These are phyloP conservation scores for Pocillopora damicornis DNA, from an alignment of 64 coral and sea anemone genomes.

Conservation along the genomic window DNA sequence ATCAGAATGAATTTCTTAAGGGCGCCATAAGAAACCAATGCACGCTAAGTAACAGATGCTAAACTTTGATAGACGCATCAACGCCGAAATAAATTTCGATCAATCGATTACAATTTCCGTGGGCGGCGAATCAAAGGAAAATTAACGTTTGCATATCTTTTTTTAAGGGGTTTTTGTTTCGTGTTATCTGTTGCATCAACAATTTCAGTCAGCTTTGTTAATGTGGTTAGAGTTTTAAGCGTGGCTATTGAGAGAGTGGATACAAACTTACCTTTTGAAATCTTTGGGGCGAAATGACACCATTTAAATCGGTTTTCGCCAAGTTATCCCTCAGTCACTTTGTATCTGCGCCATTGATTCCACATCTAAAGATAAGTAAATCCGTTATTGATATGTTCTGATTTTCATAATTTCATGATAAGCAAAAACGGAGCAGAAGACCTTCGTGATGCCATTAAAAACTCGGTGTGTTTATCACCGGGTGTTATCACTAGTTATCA, in stretches of 20 bases:
- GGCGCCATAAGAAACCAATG: background rate
- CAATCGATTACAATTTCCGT: background rate
- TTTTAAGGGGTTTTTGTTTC: too few relatives aligned
- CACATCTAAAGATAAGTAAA: background rate
- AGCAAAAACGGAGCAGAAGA: background rate
- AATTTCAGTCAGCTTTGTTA: too few relatives aligned
- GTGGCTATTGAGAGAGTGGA: too few relatives aligned
- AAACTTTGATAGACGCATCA: background rate
- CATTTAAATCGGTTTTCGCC: too few relatives aligned
- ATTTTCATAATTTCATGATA: background rate
- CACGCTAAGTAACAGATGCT: background rate
- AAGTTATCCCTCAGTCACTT: too few relatives aligned
- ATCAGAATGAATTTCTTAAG: background rate
- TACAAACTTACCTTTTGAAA: too few relatives aligned
- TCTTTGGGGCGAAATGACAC: too few relatives aligned
- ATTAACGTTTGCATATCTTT: background rate
- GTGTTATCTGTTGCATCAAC: too few relatives aligned
- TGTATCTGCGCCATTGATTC: too few relatives aligned
- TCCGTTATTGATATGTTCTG: background rate
- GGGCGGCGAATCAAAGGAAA: background rate
- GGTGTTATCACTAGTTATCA: constrained; percentile 12
- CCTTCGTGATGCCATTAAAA: background rate
- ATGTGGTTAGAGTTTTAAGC: too few relatives aligned
- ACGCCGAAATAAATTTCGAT: background rate
- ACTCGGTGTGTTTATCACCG: background rate